These are phyloP conservation scores for Salminus brasiliensis DNA, from an alignment of 2,113 vertebrate species.

Conservation along the genomic window DNA sequence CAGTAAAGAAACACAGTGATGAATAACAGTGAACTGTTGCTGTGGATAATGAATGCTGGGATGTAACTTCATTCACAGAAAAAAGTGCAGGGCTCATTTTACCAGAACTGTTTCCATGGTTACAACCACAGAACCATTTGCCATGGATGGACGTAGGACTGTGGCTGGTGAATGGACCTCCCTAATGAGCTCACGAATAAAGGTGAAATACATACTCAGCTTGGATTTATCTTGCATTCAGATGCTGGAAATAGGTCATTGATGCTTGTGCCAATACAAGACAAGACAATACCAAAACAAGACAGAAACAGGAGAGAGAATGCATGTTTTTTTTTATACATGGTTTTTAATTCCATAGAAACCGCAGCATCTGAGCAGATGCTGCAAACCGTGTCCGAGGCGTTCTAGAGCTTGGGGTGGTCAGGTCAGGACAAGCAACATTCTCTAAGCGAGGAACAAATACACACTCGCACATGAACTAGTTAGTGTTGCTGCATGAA, in stretches of 20 bases:
- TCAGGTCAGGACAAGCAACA: conserved; percentile 46
- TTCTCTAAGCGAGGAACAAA: conserved; percentile 31
- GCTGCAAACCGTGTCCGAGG: conserved; percentile 48
- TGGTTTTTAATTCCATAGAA: conserved; percentile 65
- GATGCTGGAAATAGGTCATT: not conserved
- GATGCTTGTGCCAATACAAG: too few relatives aligned
- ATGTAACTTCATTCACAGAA: not conserved
- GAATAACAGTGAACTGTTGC: too few relatives aligned
- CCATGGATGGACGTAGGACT: too few relatives aligned
- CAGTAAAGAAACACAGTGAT: too few relatives aligned
- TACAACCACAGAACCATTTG: not conserved
- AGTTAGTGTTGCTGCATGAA: not conserved
- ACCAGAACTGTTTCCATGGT: conserved; percentile 1
- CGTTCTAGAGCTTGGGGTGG: conserved; percentile 28
- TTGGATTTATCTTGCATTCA: too few relatives aligned
- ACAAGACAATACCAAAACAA: too few relatives aligned
- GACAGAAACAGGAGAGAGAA: too few relatives aligned
- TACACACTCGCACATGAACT: conserved; percentile 31
- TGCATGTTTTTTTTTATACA: not conserved
- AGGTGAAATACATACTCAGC: too few relatives aligned
- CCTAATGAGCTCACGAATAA: not conserved
- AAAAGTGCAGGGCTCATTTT: not conserved
- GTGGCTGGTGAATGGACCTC: not conserved
- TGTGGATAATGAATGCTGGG: too few relatives aligned
- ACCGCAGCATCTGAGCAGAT: conserved; percentile 62